Evolutionary conservation across 2,113 vertebrate species (phyloP), one percentile per base, ranked within the genome.

Genomic region (Orthonyx spaldingii): DNA sequence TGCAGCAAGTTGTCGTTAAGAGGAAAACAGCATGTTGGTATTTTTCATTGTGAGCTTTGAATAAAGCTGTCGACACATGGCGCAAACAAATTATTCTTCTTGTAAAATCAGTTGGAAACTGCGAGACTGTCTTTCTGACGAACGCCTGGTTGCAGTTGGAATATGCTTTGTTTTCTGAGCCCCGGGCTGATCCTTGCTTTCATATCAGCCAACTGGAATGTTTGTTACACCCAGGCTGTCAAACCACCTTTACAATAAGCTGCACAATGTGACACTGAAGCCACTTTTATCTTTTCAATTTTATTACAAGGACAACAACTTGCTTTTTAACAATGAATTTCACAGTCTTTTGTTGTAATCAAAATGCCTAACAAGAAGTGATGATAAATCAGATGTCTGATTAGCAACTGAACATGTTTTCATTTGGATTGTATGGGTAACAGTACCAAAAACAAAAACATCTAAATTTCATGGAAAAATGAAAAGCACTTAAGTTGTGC

Each of bases 161-260:
- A 90, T 61, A 32, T 44, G 80, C 76, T 96, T 96, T 92, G 85
- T 97, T 90, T 95, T 52, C 74, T 57, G 80, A 87, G 85, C 72
- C 86, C 82, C 1, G 3, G 35, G 56, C 69, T 90, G 88, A 93
- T 93, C 90, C 61, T 87, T 53, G 70, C 56, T 89, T 89, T 88
- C 49, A 12, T 59, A 68, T 59, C 61, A 87, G 49, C 57, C 69
- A 96, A 33, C 10, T 90, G 72, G 87, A 95, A 96, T 91, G 69
- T 66, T 83, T 57, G 72, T 52, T 75, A 80, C 23, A 81, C 50
- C 47, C 93, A 32, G 77, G 49, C 65, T 87, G 37, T 87, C 50
- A 86, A 86, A 83, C 84, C 74, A 76, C 72, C 21, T 61, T 84
- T 75, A 81, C 37, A 93, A 89, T 89, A 80, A 91, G 32, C 83